Base-by-base conservation (phyloP, 92 coral and sea anemone species). In the Actinernus sp. region DNA sequence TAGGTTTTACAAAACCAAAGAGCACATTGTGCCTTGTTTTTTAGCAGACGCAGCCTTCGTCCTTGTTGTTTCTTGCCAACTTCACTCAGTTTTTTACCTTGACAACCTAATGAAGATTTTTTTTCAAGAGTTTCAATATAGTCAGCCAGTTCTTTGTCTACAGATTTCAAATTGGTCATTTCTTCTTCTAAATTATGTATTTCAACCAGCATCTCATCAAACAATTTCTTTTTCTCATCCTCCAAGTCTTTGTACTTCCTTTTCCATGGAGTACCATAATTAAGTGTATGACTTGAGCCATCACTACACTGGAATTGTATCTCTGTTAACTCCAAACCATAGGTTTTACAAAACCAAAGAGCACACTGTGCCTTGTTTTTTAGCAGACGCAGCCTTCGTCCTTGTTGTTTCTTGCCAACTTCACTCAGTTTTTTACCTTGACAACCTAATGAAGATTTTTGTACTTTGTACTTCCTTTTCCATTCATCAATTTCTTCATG, bases 341-440 rank as follows among this genome's bases (percentile, higher is more conserved):
- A 79, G 81, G 63, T 65, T 77, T 79, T 60, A 55, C 68, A 53
- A 58, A 79, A 86, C 83, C 87, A 86, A 11, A 79, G 55, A 48
- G 86, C 91, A 65, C 86, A 85, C 34, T 79, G 63, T 16, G 81
- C 86, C 60, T 65, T 78, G 38, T 71, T 68, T 57, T 86, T 79
- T 4, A 86, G 63, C 16, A 43, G 65, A 28, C 53, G 61, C 17
- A 86, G 86, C 45, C 62, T 86, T 50, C 87, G 65, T 6, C 83
- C 79, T 38, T 69, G 58, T 43, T 86, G 92, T 58, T 79, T 78
- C 11, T 38, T 52, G 21, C 92, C 92, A 52, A 85, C 76, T 46
- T 78, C 58, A 24, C 61, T 44, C 12, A 83, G 29, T 67, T 69
- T 69, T 46, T 66, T 84, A n/a, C n/a, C n/a, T n/a, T n/a, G n/a